Evolutionary conservation across 2,888 invertebrate species (phyloP).

Genomic region (Papilio elwesi): DNA sequence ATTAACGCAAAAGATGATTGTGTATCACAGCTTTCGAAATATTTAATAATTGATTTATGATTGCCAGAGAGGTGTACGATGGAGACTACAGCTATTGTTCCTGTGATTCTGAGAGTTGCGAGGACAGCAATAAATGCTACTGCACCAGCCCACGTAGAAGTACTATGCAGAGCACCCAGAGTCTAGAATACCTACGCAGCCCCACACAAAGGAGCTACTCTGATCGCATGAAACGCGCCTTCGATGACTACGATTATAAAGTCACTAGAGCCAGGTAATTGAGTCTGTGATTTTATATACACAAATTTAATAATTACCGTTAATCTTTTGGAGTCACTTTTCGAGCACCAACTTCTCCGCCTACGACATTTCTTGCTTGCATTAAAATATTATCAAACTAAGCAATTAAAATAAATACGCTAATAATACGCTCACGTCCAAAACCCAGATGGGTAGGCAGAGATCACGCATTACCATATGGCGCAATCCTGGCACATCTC

Average conservation of each 20-base stretch:
- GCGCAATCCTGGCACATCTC: too few species aligned
- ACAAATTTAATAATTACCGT: too few species aligned
- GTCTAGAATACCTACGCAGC: slow-evolving; percentile 82
- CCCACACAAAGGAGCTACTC: slow-evolving; percentile 75
- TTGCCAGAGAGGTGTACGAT: slow-evolving; percentile 71
- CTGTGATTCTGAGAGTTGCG: slow-evolving; percentile 94
- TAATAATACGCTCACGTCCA: too few species aligned
- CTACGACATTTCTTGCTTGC: too few species aligned
- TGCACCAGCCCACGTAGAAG: slow-evolving; percentile 80
- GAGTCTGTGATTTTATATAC: too few species aligned
- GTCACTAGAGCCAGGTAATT: slow-evolving; percentile 65
- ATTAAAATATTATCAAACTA: too few species aligned
- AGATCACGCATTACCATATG: too few species aligned
- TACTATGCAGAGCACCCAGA: slow-evolving; percentile 72
- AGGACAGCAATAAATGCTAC: slow-evolving; percentile 94
- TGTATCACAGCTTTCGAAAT: too few species aligned
- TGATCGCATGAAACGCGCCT: slow-evolving; percentile 67
- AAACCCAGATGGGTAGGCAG: too few species aligned
- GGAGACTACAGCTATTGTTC: slow-evolving; percentile 86
- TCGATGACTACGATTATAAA: slow-evolving; percentile 74
- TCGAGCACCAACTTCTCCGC: too few species aligned
- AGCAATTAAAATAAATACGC: too few species aligned
- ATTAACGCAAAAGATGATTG: not conserved
- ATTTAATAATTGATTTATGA: not conserved
- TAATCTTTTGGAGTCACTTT: too few species aligned